A percentile compares a stretch with the other conserved stretches of the same genome.
Evolutionary conservation across 1,140 invertebrate genomes (phyloP).

Genomic region (Drosophila ogumai): DNA sequence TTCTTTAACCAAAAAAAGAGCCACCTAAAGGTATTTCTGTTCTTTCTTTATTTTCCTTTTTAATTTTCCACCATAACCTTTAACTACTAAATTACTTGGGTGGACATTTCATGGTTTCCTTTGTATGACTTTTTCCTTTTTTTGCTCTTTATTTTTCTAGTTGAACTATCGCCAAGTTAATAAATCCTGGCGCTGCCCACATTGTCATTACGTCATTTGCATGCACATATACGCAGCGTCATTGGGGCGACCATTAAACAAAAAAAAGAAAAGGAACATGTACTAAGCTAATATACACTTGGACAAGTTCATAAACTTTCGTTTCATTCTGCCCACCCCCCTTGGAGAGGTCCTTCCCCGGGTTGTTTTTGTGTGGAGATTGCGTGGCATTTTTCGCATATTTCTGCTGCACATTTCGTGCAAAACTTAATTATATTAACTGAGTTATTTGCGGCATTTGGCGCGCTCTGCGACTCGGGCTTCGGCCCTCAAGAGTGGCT

Average conservation of each 20-base stretch:
- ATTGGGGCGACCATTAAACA: conserved; percentile 30
- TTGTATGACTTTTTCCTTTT: not conserved
- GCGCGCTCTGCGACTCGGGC: conserved; percentile 66
- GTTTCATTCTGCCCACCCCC: conserved; percentile 42
- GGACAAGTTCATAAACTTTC: conserved; percentile 74
- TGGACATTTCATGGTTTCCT: conserved; percentile 17
- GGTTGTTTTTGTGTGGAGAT: conserved; percentile 55
- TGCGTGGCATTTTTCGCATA: conserved; percentile 81
- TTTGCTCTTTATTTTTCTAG: conserved; percentile 1
- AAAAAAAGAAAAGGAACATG: conserved; percentile 20
- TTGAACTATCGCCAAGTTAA: conserved; percentile 31
- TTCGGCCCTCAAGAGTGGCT: conserved; percentile 46
- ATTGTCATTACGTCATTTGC: conserved; percentile 63
- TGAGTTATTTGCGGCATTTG: conserved; percentile 84
- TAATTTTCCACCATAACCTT: not conserved
- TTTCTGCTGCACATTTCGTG: conserved; percentile 80
- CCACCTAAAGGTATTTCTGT: not conserved
- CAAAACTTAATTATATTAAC: conserved; percentile 84
- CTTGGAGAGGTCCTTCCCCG: conserved; percentile 19
- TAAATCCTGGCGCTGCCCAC: conserved; percentile 55
- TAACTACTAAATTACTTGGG: conserved; percentile 4
- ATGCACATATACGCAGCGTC: conserved; percentile 44
- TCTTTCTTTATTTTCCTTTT: not conserved
- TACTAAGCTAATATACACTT: conserved; percentile 45
- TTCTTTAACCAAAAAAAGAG: not conserved